Base-by-base conservation (phyloP, 92 coral and sea anemone genomes). In the Montipora capitata region DNA sequence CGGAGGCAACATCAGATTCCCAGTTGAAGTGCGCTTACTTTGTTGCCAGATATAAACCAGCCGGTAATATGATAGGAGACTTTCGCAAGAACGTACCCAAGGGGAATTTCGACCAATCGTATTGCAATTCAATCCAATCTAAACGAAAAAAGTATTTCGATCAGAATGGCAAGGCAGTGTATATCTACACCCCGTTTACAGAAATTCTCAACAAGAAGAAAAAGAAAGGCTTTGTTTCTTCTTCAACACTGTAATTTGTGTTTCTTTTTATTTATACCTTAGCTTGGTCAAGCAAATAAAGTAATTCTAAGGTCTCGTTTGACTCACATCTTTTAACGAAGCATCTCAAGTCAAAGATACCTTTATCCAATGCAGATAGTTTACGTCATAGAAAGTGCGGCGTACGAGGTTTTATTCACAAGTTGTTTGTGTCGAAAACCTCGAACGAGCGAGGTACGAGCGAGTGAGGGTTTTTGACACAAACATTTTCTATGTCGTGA, bases 21-120 rank as follows among this genome's bases (percentile, higher is more conserved):
- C 41, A 51, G 0, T 27, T 71, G 48, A 10, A 74, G 54, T 85
- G 74, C 16, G 58, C 74, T 0, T 65, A 57, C 12, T 62, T 40
- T 43, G 81, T 61, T 38, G 81, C 65, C 17, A 38, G 96, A 15
- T 96, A 96, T 84, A 87, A 85, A 61, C 93, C 94, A 5, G 92
- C 97, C 2, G 99, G 99, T 2, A 96, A 96, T 86, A 73, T 92
- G 83, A 41, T 66, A 80, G 94, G 94, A 3, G 65, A 62, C 10
- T 91, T 81, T 68, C 49, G 63, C 2, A 27, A 65, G 1, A 86
- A 91, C 73, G 91, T 91, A 0, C 81, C 45, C 39, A 77, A 71
- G 43, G 94, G 94, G 8, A 81, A 83, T 10, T 91, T 91, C 77
- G 89, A 91, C 5, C 49, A 17, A n/a, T 73, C 74, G 20, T 90